Evolutionary conservation across 2,113 vertebrate species (phyloP).

Genomic region (Halcyon malimbica): DNA sequence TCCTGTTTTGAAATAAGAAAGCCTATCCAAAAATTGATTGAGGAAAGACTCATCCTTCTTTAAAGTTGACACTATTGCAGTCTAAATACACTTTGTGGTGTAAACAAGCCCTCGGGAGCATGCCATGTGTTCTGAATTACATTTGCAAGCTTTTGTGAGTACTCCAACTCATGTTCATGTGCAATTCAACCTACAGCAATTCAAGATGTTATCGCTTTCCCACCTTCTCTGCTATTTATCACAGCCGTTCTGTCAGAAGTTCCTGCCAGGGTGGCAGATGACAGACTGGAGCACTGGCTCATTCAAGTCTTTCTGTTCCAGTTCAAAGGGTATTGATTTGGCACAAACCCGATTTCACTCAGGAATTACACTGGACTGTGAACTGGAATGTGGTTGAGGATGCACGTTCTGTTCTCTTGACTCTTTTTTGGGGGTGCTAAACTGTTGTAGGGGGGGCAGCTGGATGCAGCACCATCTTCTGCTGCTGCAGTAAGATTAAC

Average conservation of each 20-base stretch:
- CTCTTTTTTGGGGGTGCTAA: not conserved
- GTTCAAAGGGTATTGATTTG: not conserved
- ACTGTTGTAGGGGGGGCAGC: not conserved
- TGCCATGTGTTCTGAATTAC: conserved; percentile 1
- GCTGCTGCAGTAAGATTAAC: not conserved
- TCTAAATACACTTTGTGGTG: not conserved
- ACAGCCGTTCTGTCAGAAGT: not conserved
- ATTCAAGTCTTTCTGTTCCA: not conserved
- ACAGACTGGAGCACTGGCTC: not conserved
- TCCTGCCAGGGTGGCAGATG: not conserved
- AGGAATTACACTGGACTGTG: not conserved
- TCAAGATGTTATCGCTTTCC: conserved; percentile 14
- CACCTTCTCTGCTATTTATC: not conserved
- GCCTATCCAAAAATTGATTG: not conserved
- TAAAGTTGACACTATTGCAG: not conserved
- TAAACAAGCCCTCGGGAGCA: not conserved
- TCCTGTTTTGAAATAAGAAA: not conserved
- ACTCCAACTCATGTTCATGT: not conserved
- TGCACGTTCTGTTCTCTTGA: not conserved
- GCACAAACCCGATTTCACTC: not conserved
- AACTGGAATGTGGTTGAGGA: not conserved
- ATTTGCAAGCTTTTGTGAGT: conserved; percentile 1
- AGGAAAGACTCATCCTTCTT: conserved; percentile 10
- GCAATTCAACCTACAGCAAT: conserved; percentile 6
- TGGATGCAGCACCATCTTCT: not conserved